Percentiles rank a stretch among this genome's conserved stretches.
Evolutionary conservation across 2,113 vertebrate genomes (phyloP).

Genomic region (Zootoca vivipara): DNA sequence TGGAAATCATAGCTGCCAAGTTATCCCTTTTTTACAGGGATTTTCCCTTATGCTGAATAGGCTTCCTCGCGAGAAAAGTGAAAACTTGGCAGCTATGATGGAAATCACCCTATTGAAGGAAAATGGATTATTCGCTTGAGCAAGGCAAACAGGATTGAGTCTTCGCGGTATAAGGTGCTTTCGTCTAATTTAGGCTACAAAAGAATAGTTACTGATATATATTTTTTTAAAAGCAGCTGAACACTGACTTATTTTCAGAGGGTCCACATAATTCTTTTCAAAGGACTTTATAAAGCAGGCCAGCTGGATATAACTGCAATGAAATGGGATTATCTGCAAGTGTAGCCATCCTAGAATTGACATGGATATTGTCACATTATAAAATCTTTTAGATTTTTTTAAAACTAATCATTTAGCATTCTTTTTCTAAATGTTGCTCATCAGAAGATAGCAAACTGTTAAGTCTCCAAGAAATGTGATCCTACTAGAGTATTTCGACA

Average conservation of each 20-base stretch:
- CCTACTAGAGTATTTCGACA: background rate
- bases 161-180: background rate
- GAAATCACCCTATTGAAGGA: background rate
- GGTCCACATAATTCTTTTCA: background rate
- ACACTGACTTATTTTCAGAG: background rate
- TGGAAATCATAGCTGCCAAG: no score
- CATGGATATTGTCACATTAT: background rate
- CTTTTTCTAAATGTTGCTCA: background rate
- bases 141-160: background rate
- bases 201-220: background rate
- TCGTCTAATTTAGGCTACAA: background rate
- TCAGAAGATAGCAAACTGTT: background rate
- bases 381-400: background rate
- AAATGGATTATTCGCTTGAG: background rate
- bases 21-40: no score
- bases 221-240: background rate
- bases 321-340: slow-evolving; percentile 2
- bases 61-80: no score
- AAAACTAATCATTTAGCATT: background rate
- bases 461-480: background rate
- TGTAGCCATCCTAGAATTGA: background rate
- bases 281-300: background rate
- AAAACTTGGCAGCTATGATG: no score
- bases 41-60: no score
- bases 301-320: background rate